phyloP scores from a whole-genome alignment of 2,797 vertebrate genomes.

The Gorsachius magnificus region DNA sequence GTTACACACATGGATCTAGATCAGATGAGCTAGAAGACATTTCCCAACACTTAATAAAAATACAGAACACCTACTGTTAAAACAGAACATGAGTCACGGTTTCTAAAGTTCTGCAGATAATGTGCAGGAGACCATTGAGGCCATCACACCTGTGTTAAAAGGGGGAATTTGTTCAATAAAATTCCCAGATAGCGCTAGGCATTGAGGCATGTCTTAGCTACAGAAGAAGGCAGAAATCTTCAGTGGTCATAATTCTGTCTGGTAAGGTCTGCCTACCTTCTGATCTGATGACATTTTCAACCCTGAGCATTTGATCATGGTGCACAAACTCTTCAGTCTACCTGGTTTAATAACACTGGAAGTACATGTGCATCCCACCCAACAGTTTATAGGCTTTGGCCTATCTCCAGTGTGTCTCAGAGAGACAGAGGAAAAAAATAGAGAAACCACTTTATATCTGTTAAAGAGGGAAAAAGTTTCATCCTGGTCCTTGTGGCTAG shows the following conservation, averaged over 20 bases:
- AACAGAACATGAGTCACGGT: neutral
- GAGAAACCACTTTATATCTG: neutral
- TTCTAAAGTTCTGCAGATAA: neutral
- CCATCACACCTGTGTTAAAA: neutral
- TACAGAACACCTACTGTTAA: neutral
- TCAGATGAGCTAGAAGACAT: neutral
- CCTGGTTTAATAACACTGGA: neutral
- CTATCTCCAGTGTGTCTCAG: neutral
- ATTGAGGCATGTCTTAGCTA: neutral
- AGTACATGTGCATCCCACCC: neutral
- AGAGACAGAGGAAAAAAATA: neutral
- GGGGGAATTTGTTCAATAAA: neutral
- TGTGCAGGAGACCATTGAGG: neutral
- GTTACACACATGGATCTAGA: neutral
- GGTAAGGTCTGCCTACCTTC: neutral
- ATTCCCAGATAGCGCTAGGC: neutral
- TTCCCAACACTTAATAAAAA: neutral
- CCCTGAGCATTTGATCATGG: neutral
- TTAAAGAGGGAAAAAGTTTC: neutral
- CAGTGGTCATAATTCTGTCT: neutral
- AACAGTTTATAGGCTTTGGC: neutral
- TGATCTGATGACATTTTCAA: neutral
- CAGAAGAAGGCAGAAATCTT: neutral
- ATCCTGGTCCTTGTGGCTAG: neutral
- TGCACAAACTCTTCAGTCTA: neutral